Conservation (phyloP, 2,888 invertebrate species). For the Ophioninae sp. region DNA sequence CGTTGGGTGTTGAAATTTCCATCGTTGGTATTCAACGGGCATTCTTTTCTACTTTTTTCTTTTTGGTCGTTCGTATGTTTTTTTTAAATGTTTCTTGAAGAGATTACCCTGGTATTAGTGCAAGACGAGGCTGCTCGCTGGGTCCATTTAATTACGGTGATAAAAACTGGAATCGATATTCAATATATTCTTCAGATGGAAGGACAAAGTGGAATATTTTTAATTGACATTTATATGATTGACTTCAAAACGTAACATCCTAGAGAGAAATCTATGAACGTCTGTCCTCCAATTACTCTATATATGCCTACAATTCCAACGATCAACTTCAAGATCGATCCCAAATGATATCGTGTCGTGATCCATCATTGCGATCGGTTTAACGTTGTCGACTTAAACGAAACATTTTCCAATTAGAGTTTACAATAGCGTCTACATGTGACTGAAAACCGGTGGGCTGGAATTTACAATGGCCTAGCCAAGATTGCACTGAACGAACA, state of each 20-base stretch:
- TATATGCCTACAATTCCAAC: background rate
- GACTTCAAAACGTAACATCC: too few species aligned
- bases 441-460: slow-evolving; percentile 7
- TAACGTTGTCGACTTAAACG: slow-evolving; percentile 3
- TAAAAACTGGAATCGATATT: background rate
- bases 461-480: slow-evolving; percentile 32
- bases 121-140: background rate
- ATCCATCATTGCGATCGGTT: too few species aligned
- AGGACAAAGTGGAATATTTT: too few species aligned
- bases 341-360: background rate
- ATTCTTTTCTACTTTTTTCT: background rate
- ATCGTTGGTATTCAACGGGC: background rate
- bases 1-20: background rate
- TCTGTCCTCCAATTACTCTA: background rate
- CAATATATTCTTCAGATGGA: background rate
- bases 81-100: background rate
- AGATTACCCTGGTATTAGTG: background rate
- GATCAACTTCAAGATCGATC: background rate
- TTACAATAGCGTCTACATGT: background rate
- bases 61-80: background rate
- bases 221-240: too few species aligned
- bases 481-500: slow-evolving; percentile 35
- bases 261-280: too few species aligned
- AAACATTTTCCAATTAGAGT: slow-evolving; percentile 13
- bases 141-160: background rate